Conservation (phyloP, 2,113 vertebrate genomes). For the Zosterops japonicus region DNA sequence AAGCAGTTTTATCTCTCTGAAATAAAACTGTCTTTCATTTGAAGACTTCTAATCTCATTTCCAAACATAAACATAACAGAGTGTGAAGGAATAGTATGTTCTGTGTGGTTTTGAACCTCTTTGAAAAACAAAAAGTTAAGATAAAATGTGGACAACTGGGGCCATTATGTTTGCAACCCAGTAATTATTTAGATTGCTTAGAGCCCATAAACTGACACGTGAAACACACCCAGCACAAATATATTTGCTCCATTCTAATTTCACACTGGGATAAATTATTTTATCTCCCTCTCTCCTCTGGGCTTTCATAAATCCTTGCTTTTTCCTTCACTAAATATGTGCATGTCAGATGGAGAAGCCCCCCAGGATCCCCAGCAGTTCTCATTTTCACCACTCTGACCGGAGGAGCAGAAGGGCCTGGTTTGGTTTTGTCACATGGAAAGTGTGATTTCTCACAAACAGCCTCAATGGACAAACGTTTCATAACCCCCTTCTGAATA, state of each 20-base stretch:
- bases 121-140: constrained; percentile 29
- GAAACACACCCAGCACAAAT: constrained; percentile 12
- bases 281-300: neutral
- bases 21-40: constrained; percentile 14
- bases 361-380: neutral
- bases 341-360: accelerated
- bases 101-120: constrained; percentile 2
- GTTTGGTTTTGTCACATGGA: neutral
- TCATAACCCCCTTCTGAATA: neutral
- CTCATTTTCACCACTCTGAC: neutral
- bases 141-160: neutral
- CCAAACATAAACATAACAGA: constrained; percentile 25
- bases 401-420: neutral
- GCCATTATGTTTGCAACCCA: neutral
- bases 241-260: neutral
- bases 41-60: constrained; percentile 30
- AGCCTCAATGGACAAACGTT: neutral
- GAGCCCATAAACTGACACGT: neutral
- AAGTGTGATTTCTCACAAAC: neutral
- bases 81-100: constrained; percentile 1
- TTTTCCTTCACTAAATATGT: neutral
- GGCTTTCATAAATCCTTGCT: neutral
- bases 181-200: constrained; percentile 47
- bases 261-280: neutral
- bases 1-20: constrained; percentile 10